Percentiles rank a stretch among this genome's conserved stretches.
Conservation (phyloP, 2,888 invertebrate genomes). For the Dryobotodes eremita region DNA sequence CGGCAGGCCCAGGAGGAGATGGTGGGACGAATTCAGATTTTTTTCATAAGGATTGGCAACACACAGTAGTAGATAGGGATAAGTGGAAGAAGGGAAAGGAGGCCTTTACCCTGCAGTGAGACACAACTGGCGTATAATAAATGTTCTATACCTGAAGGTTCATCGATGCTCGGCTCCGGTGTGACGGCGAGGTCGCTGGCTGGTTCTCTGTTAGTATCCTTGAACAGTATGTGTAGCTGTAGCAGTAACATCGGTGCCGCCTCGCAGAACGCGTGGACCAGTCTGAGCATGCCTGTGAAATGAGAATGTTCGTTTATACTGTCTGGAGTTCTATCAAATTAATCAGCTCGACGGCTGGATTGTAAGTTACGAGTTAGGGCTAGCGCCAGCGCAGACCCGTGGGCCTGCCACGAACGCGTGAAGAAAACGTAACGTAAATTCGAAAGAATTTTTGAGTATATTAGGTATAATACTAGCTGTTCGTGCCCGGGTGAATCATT, state of each 20-base stretch:
- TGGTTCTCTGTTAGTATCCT: slow-evolving; percentile 81
- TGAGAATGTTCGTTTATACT: neutral
- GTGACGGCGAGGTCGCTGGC: slow-evolving; percentile 77
- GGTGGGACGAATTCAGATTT: too few species aligned
- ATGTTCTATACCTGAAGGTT: slow-evolving; percentile 78
- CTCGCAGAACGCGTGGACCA: slow-evolving; percentile 97
- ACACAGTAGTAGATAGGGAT: neutral
- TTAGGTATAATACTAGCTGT: too few species aligned
- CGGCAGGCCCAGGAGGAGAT: neutral
- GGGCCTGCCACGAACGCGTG: neutral
- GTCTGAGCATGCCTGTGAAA: slow-evolving; percentile 92
- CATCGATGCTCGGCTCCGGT: slow-evolving; percentile 83
- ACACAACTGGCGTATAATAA: neutral
- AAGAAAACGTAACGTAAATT: neutral
- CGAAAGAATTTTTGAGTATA: neutral
- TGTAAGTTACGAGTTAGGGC: neutral
- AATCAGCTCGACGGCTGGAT: neutral
- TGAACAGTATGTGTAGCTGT: slow-evolving; percentile 93
- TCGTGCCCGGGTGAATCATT: too few species aligned
- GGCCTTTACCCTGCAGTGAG: neutral
- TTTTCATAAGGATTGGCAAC: neutral
- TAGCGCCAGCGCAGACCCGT: too few species aligned
- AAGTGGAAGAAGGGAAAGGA: neutral
- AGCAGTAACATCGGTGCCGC: slow-evolving; percentile 96
- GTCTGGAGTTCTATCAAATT: neutral